phyloP scores from a whole-genome alignment of 2,797 vertebrate genomes.

The Adrianichthys oophorus region DNA sequence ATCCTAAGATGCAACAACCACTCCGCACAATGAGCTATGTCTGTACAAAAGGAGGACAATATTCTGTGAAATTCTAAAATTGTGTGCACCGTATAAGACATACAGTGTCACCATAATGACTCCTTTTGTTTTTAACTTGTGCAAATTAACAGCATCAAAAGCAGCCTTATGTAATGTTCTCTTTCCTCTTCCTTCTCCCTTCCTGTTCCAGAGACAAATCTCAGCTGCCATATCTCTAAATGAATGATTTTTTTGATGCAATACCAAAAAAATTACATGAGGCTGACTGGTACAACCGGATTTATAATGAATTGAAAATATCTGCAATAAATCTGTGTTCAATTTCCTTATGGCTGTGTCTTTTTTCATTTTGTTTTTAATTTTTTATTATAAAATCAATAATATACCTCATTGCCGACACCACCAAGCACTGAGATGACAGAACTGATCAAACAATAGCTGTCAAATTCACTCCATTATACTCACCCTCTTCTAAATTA shows the following conservation, averaged over 20 bases:
- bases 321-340: constrained; percentile 75
- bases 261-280: constrained; percentile 22
- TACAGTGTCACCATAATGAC: no score
- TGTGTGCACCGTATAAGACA: no score
- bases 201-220: constrained; percentile 35
- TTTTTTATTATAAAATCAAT: background rate
- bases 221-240: constrained; percentile 23
- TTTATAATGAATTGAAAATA: constrained; percentile 58
- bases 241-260: constrained; percentile 42
- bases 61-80: background rate
- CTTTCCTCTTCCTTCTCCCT: constrained; percentile 26
- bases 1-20: constrained; percentile 30
- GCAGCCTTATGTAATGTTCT: constrained; percentile 39
- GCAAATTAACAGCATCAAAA: constrained; percentile 34
- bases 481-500: no score
- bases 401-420: no score
- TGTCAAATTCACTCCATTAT: no score
- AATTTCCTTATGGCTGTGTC: constrained; percentile 10
- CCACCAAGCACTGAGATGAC: no score
- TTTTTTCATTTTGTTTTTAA: background rate
- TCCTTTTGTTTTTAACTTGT: constrained; percentile 24
- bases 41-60: background rate
- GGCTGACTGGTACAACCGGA: constrained; percentile 61
- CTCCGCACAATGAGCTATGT: constrained; percentile 26
- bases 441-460: no score